Conservation (phyloP, 2,113 vertebrate genomes). For the Cricetomys ansorgei region DNA sequence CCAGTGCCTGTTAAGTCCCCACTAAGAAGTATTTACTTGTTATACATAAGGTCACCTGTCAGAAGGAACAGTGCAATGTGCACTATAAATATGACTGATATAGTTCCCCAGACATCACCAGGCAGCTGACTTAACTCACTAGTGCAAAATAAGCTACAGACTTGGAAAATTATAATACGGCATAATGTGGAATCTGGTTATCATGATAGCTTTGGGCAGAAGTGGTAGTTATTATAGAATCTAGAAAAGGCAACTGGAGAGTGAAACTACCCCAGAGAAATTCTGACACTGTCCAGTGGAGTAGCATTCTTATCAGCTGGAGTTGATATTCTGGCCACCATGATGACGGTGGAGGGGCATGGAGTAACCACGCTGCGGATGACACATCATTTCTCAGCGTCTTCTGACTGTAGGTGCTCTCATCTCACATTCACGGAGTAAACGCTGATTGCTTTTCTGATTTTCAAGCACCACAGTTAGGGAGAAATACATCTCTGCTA, state of each 20-base stretch:
- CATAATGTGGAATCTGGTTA: background rate
- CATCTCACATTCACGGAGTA: slow-evolving; percentile 5
- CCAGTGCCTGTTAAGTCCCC: background rate
- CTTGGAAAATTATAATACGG: background rate
- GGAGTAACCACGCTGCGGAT: background rate
- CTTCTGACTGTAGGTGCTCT: slow-evolving; percentile 21
- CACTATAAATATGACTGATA: background rate
- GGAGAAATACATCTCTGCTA: background rate
- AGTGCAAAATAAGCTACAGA: slow-evolving; percentile 20
- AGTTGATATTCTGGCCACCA: slow-evolving; percentile 3
- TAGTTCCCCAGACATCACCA: background rate
- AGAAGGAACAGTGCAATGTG: background rate
- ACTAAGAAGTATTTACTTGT: background rate
- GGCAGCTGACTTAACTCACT: background rate
- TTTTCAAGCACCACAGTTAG: background rate
- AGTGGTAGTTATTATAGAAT: background rate
- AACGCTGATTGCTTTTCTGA: slow-evolving; percentile 29
- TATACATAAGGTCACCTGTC: background rate
- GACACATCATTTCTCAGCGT: slow-evolving; percentile 1
- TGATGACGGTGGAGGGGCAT: background rate
- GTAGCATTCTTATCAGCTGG: background rate
- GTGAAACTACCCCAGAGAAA: background rate
- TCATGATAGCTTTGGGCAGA: background rate
- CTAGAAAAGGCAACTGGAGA: slow-evolving; percentile 26
- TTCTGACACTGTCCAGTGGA: background rate